Conservation (phyloP, 2,888 invertebrate species). For the Chironomus tentans region DNA sequence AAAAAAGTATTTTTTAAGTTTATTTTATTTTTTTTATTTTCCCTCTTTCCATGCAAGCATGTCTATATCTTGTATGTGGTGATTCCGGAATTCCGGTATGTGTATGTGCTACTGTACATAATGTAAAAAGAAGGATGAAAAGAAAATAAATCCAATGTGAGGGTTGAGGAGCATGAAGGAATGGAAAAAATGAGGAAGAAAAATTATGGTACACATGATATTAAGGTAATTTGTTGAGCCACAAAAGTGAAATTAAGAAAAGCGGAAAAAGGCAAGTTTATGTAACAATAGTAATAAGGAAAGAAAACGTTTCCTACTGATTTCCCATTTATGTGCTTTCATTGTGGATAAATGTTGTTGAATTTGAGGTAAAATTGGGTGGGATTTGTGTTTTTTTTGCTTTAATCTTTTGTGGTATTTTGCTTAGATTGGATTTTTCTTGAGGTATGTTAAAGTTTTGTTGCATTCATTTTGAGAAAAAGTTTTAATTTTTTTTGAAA, state of each 20-base stretch:
- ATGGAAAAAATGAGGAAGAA: neutral
- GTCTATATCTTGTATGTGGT: neutral
- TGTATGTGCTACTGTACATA: neutral
- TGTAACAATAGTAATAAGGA: neutral
- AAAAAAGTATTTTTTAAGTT: conserved; percentile 15
- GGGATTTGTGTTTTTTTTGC: neutral
- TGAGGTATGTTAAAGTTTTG: no score
- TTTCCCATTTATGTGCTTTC: no score
- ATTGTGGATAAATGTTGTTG: no score
- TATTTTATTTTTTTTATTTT: neutral
- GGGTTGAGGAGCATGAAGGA: no score
- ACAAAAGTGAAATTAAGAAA: conserved; percentile 19
- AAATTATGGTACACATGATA: neutral
- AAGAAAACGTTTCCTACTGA: no score
- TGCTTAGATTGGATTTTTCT: no score
- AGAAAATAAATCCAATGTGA: no score
- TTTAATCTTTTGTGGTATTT: no score
- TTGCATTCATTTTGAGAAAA: no score
- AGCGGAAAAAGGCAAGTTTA: conserved; percentile 10
- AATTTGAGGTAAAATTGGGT: no score
- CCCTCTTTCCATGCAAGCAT: neutral
- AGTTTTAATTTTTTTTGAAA: no score
- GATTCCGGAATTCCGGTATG: neutral
- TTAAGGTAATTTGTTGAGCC: neutral
- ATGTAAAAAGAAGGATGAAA: neutral